These are phyloP conservation scores for Plemyria rubiginata DNA, from an alignment of 2,888 invertebrate genomes.

Conservation along the genomic window DNA sequence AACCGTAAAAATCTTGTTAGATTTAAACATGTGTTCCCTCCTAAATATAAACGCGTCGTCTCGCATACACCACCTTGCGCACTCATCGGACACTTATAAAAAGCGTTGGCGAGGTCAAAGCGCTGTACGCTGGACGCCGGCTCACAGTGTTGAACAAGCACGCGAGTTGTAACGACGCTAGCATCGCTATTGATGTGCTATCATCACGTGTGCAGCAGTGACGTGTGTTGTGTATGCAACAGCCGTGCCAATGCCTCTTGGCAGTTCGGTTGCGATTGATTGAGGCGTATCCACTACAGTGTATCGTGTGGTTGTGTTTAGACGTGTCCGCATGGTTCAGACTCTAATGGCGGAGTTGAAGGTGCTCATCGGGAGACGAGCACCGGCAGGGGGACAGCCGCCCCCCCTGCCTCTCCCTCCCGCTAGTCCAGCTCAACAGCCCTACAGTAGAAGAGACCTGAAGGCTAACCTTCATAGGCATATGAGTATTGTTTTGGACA, in stretches of 20 bases:
- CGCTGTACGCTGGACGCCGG: slow-evolving; percentile 56
- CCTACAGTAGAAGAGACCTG: slow-evolving; percentile 77
- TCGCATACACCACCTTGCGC: slow-evolving; percentile 74
- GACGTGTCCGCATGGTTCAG: slow-evolving; percentile 83
- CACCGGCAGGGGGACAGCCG: slow-evolving; percentile 66
- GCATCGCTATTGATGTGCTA: slow-evolving; percentile 72
- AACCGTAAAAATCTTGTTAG: slow-evolving; percentile 40
- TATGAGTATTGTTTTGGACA: slow-evolving; percentile 83
- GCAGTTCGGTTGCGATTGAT: slow-evolving; percentile 68
- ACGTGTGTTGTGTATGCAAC: slow-evolving; percentile 75
- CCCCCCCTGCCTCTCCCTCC: slow-evolving; percentile 54
- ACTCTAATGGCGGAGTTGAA: slow-evolving; percentile 81
- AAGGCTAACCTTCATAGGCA: slow-evolving; percentile 82
- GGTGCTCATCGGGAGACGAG: slow-evolving; percentile 82
- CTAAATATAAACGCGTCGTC: slow-evolving; percentile 77
- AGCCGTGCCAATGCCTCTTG: slow-evolving; percentile 78
- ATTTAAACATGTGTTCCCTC: slow-evolving; percentile 51
- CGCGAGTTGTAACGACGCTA: slow-evolving; percentile 77
- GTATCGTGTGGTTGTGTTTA: slow-evolving; percentile 65
- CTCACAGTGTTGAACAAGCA: slow-evolving; percentile 77
- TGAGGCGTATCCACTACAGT: slow-evolving; percentile 73
- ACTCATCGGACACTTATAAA: slow-evolving; percentile 82
- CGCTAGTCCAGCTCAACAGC: slow-evolving; percentile 56
- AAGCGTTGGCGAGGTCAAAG: slow-evolving; percentile 80
- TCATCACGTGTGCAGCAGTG: slow-evolving; percentile 79